phyloP scores from a whole-genome alignment of 1,140 invertebrate species.

The Platyura marginata region DNA sequence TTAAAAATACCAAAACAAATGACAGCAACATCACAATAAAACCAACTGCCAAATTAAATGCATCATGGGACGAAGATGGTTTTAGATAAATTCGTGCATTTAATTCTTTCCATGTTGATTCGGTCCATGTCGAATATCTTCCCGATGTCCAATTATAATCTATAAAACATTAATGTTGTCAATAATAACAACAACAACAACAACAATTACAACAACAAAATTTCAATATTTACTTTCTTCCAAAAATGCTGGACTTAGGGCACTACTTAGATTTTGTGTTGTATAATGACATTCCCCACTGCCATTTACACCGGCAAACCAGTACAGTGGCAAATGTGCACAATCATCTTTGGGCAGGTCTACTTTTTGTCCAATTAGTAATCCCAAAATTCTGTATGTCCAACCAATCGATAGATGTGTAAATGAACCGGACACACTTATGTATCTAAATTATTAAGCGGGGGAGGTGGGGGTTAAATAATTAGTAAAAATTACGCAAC shows the following conservation, averaged over 20 bases:
- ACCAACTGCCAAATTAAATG: slow-evolving; percentile 42
- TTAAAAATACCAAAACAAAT: slow-evolving; percentile 47
- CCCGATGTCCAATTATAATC: slow-evolving; percentile 65
- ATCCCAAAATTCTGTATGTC: slow-evolving; percentile 19
- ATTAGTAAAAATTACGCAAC: too few relatives aligned
- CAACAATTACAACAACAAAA: slow-evolving; percentile 5
- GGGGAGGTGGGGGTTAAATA: not conserved
- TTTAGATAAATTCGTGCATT: slow-evolving; percentile 64
- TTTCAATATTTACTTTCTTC: slow-evolving; percentile 34
- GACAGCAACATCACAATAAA: slow-evolving; percentile 39
- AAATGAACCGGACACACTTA: slow-evolving; percentile 15
- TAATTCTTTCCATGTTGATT: slow-evolving; percentile 65
- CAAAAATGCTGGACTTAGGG: slow-evolving; percentile 63
- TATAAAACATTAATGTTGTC: too few relatives aligned
- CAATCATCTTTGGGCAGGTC: slow-evolving; percentile 13
- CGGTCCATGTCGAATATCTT: slow-evolving; percentile 77
- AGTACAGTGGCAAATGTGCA: slow-evolving; percentile 20
- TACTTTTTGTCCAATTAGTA: slow-evolving; percentile 11
- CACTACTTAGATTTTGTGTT: slow-evolving; percentile 49
- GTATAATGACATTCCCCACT: slow-evolving; percentile 56
- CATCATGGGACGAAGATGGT: slow-evolving; percentile 48
- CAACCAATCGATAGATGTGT: slow-evolving; percentile 21
- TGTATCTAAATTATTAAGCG: slow-evolving; percentile 17
- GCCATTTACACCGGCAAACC: slow-evolving; percentile 36
- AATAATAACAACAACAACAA: too few relatives aligned